A percentile compares a stretch with the other conserved stretches of the same genome.
Evolutionary conservation across 2,113 vertebrate species (phyloP).

Genomic region (Anoura caudifer): DNA sequence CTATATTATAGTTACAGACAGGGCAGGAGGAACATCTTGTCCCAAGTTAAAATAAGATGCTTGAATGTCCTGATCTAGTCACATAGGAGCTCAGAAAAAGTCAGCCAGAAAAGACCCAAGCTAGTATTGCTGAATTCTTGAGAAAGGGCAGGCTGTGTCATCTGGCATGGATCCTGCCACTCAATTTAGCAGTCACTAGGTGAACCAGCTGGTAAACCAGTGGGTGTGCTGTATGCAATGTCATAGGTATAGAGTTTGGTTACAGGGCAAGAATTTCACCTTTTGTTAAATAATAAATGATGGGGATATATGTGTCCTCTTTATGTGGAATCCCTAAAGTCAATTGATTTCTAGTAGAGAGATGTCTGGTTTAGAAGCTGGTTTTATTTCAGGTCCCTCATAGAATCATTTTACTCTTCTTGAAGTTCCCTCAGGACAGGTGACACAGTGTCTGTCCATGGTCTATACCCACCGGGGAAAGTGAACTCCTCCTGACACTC

Average conservation of each 20-base stretch:
- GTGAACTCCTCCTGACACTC: neutral
- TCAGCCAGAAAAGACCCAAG: conserved; percentile 16
- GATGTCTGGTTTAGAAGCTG: neutral
- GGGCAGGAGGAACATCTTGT: conserved; percentile 52
- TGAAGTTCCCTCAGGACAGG: neutral
- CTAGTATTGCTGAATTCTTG: neutral
- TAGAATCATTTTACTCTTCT: neutral
- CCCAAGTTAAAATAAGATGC: conserved; percentile 67
- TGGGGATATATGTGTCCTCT: neutral
- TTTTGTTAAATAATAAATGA: neutral
- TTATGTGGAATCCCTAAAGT: neutral
- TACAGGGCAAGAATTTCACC: neutral
- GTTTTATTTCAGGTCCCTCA: neutral
- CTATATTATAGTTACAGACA: conserved; percentile 57
- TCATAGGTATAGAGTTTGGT: neutral
- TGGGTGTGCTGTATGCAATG: neutral
- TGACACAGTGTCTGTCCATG: neutral
- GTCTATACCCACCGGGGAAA: neutral
- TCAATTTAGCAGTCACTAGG: neutral
- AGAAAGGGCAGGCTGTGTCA: neutral
- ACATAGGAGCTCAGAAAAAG: conserved; percentile 32
- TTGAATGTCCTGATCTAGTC: conserved; percentile 64
- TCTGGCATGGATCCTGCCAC: neutral
- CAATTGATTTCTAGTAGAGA: neutral
- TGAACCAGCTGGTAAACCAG: neutral